A percentile compares a stretch with the other conserved stretches of the same genome.
These are phyloP conservation scores for Drosophila heteroneura DNA, from an alignment of 2,888 invertebrate species.

Conservation along the genomic window DNA sequence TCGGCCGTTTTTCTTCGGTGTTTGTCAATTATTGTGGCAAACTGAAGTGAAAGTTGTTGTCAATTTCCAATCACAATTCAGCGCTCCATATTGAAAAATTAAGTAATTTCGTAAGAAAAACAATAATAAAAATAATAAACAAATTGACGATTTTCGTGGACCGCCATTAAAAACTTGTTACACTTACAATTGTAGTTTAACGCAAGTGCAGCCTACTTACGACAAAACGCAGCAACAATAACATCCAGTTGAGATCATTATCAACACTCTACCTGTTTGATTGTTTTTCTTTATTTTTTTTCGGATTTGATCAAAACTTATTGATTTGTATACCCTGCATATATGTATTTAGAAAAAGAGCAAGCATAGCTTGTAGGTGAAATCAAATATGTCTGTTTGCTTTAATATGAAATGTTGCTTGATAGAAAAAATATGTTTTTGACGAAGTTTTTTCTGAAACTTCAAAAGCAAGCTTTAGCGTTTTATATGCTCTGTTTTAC, in stretches of 20 bases:
- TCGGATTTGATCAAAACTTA: constrained; percentile 1
- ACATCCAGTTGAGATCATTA: constrained; percentile 37
- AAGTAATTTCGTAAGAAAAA: constrained; percentile 58
- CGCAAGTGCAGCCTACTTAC: constrained; percentile 29
- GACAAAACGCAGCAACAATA: constrained; percentile 11
- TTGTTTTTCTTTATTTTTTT: constrained; percentile 5
- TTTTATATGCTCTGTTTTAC: neutral
- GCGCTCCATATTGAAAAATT: constrained; percentile 53
- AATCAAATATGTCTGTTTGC: neutral
- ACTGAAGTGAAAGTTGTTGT: constrained; percentile 72
- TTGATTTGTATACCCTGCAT: neutral
- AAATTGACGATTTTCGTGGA: constrained; percentile 39
- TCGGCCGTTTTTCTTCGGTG: constrained; percentile 55
- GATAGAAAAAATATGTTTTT: neutral
- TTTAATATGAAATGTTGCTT: neutral
- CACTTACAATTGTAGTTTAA: constrained; percentile 32
- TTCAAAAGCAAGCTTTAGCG: neutral
- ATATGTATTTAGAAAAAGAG: neutral
- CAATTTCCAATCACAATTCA: constrained; percentile 54
- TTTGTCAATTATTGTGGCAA: constrained; percentile 70
- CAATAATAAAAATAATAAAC: constrained; percentile 32
- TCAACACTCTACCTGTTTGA: constrained; percentile 53
- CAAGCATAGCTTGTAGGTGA: neutral
- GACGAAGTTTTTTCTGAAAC: neutral
- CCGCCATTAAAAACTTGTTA: constrained; percentile 46